Base-by-base conservation (phyloP, 2,797 vertebrate species). In the Coregonus suidteri region DNA sequence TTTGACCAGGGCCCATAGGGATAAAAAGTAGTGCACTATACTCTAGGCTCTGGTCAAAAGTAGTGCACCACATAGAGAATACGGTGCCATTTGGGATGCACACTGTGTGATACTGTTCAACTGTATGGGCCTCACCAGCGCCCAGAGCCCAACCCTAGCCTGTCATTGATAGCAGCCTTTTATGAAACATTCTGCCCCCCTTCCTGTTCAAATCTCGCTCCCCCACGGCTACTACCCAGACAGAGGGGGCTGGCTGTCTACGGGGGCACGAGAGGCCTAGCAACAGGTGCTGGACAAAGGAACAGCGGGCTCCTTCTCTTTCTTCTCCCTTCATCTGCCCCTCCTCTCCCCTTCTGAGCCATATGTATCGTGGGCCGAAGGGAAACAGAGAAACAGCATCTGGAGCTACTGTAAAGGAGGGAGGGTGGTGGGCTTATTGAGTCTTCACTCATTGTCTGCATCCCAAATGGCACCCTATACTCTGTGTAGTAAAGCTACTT, bases 281-380 rank as follows among this genome's bases (percentile, higher is more conserved):
- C 86, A 92, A 92, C 91, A 92, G 91, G 91, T 91, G 91, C 88
- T 72, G 84, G 88, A 93, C 89, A 92, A 93, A 93, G 82, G 87
- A 91, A 88, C 89, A 92, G 90, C 88, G 53, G 90, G 90, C 84
- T 87, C 83, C 91, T 88, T 90, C 90, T 89, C 91, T 90, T 91
- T 85, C 83, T 69, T 47, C 41, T 18, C 68, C 16, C 47, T 71
- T n/a, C 47, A 35, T 47, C 41, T 47, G 3, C 34, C 70, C 47
- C 20, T 52, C 20, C 70, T 30, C 47, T 51, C n/a, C 14, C 47
- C 41, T n/a, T 77, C 81, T 78, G 54, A 47, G 75, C 79, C 71
- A 73, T 52, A 31, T 69, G 82, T 68, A 86, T 20, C 7, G 41
- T 3, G 34, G 68, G 37, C 15, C 56, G n/a, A 59, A n/a, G 68